Base-by-base conservation (phyloP, 1,140 invertebrate genomes). In the Ptiloglossa arizonensis region DNA sequence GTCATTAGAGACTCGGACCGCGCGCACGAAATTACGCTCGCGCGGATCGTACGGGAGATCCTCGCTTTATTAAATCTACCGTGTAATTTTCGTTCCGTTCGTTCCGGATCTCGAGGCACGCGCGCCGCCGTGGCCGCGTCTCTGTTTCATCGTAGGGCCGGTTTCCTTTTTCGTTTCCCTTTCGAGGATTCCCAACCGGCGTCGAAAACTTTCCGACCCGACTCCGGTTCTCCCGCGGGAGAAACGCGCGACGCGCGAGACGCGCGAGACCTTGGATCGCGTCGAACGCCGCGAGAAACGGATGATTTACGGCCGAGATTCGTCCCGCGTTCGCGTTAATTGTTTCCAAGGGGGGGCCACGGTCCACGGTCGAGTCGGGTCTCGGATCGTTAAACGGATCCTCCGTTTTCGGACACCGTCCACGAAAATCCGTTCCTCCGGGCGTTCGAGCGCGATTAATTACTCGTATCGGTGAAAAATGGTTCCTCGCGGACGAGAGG, bases 31-130 rank as follows among this genome's bases (percentile, higher is more conserved):
- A 85, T 85, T 85, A 85, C 82, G n/a, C n/a, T n/a, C n/a, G 73
- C 82, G 80, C 29, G 68, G 59, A 81, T 75, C 60, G 68, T 80
- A 83, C 82, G n/a, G n/a, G n/a, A n/a, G 77, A 85, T 85, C 83
- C 68, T 59, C 73, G 82, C 74, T 85, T 85, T 85, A 85, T 85
- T 85, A 85, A 85, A 85, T 85, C 70, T 66, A 85, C 74, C 72
- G 64, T 85, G 70, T 85, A 85, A 85, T 85, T 85, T 85, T 84
- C 83, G 81, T 85, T 78, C 73, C 82, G 54, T 81, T 60, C 82
- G 74, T 85, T 78, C 78, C 78, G 77, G 67, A 77, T 78, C 67
- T 32, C 22, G 5, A 48, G 60, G 17, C 57, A 19, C 50, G 41
- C 72, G 68, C 72, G 81, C 82, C n/a, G n/a, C n/a, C n/a, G n/a